Evolutionary conservation across 1,140 invertebrate species (phyloP).

Genomic region (Drosophila quadrilineata): DNA sequence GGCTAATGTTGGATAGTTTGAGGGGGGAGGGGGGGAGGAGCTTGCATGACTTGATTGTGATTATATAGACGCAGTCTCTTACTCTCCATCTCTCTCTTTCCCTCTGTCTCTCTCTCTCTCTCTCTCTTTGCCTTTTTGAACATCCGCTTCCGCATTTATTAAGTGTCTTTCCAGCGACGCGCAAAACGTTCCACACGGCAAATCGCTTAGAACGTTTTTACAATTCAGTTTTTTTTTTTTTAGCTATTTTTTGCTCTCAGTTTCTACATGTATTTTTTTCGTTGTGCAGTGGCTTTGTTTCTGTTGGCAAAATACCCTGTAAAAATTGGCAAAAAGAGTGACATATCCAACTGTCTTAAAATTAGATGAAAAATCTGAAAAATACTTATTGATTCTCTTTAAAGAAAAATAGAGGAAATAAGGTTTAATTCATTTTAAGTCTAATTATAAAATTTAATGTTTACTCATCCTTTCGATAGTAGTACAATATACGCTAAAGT

Average conservation of each 20-base stretch:
- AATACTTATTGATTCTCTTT: too few relatives aligned
- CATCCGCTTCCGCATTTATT: conserved; percentile 81
- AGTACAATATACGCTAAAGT: too few relatives aligned
- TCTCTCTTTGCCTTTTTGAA: conserved; percentile 39
- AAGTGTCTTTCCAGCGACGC: conserved; percentile 74
- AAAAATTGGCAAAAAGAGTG: too few relatives aligned
- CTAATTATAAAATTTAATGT: too few relatives aligned
- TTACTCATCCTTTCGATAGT: too few relatives aligned
- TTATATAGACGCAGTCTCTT: conserved; percentile 34
- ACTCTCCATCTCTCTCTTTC: conserved; percentile 7
- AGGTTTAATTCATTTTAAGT: too few relatives aligned
- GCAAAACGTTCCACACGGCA: conserved; percentile 56
- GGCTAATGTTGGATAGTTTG: too few relatives aligned
- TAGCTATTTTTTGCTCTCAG: too few relatives aligned
- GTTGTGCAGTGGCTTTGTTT: conserved; percentile 1
- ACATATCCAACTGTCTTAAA: too few relatives aligned
- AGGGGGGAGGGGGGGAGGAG: conserved; percentile 17
- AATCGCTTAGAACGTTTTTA: conserved; percentile 74
- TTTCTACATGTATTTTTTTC: too few relatives aligned
- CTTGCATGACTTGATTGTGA: conserved; percentile 74
- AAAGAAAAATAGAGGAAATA: too few relatives aligned
- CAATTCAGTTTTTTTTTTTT: conserved; percentile 67
- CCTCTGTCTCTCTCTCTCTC: conserved; percentile 3
- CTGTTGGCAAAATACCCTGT: conserved; percentile 8
- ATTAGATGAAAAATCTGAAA: too few relatives aligned